Conservation (phyloP, 2,113 vertebrate genomes). For the Hippocampus mohnikei region DNA sequence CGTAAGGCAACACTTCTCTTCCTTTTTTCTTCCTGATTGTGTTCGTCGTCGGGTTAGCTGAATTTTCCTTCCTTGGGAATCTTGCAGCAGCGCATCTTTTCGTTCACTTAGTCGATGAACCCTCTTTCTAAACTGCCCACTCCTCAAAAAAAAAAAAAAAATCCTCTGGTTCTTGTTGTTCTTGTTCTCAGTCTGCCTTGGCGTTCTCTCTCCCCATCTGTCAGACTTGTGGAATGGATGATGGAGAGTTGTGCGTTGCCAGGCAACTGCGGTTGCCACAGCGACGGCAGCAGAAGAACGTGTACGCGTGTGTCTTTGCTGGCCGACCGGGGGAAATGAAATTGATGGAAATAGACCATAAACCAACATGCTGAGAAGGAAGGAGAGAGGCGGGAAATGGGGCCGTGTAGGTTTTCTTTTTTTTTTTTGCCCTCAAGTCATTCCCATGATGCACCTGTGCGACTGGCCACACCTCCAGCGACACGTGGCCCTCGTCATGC, state of each 20-base stretch:
- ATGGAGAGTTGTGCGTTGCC: slow-evolving; percentile 77
- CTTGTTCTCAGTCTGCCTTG: slow-evolving; percentile 37
- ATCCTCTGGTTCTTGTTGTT: slow-evolving; percentile 1
- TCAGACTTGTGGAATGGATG: slow-evolving; percentile 79
- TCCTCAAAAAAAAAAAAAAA: too few species aligned
- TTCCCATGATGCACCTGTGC: slow-evolving; percentile 35
- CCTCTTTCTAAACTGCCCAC: too few species aligned
- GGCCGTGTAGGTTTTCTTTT: neutral
- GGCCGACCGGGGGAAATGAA: slow-evolving; percentile 66
- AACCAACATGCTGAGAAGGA: slow-evolving; percentile 46
- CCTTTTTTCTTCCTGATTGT: too few species aligned
- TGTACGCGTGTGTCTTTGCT: slow-evolving; percentile 44
- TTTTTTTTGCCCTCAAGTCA: neutral
- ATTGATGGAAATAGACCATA: slow-evolving; percentile 71
- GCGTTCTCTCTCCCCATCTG: slow-evolving; percentile 68
- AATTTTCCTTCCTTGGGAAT: too few species aligned
- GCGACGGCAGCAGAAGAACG: slow-evolving; percentile 65
- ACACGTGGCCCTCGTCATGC: too few species aligned
- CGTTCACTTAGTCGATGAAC: too few species aligned
- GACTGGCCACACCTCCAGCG: slow-evolving; percentile 23
- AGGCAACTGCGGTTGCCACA: slow-evolving; percentile 75
- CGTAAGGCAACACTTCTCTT: too few species aligned
- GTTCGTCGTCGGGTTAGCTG: too few species aligned
- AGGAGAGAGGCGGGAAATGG: neutral
- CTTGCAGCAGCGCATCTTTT: too few species aligned